Percentiles rank a stretch among this genome's conserved stretches.
Evolutionary conservation across 2,113 vertebrate genomes (phyloP).

Genomic region (Pycnonotus jocosus): DNA sequence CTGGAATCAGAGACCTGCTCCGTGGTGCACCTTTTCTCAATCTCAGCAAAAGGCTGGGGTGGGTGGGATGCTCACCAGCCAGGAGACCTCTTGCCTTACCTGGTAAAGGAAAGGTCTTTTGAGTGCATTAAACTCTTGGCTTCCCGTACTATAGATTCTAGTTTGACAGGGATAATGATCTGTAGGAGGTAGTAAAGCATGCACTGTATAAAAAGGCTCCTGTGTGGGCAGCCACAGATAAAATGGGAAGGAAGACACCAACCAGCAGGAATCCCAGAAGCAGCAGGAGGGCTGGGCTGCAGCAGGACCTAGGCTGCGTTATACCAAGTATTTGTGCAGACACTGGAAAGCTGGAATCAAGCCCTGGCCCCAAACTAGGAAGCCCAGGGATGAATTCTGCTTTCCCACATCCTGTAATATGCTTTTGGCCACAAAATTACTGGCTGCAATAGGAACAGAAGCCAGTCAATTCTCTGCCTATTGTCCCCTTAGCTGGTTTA

Average conservation of each 20-base stretch:
- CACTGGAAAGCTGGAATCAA: conserved; percentile 16
- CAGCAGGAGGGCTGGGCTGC: not conserved
- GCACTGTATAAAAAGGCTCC: not conserved
- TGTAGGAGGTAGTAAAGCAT: not conserved
- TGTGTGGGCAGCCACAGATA: not conserved
- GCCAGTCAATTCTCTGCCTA: not conserved
- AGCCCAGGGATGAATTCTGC: not conserved
- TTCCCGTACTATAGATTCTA: not conserved
- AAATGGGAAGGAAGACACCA: not conserved
- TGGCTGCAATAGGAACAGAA: not conserved
- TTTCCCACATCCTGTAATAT: conserved; percentile 30
- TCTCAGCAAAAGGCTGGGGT: not conserved
- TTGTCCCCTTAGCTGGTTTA: not conserved
- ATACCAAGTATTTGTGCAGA: not conserved
- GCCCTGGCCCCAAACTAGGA: not conserved
- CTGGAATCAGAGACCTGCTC: not conserved
- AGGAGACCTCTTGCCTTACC: not conserved
- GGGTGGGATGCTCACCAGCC: not conserved
- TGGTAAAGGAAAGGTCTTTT: not conserved
- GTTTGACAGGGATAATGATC: not conserved
- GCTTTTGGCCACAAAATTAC: not conserved
- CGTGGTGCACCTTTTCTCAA: not conserved
- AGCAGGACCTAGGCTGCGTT: not conserved
- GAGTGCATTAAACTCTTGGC: not conserved
- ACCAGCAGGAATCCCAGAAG: not conserved